These are phyloP conservation scores for Okamejei kenojei DNA, from an alignment of 2,797 vertebrate species.

Conservation along the genomic window DNA sequence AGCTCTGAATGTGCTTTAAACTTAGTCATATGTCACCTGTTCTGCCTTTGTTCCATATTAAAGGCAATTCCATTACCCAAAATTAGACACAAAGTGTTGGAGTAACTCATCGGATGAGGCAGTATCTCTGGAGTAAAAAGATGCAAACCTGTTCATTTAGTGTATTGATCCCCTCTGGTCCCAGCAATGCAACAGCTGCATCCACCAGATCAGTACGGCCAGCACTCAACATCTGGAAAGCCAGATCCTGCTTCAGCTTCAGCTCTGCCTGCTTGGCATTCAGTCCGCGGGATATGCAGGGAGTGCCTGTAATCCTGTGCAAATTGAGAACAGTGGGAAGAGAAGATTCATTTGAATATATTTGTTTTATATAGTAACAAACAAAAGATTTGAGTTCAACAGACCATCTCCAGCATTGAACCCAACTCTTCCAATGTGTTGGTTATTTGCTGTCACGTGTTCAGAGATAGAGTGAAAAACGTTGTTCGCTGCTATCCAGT, in stretches of 20 bases:
- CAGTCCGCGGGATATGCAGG: conserved; percentile 62
- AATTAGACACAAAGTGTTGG: too few species aligned
- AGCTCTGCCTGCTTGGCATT: conserved; percentile 66
- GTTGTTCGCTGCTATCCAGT: too few species aligned
- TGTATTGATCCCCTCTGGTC: conserved; percentile 67
- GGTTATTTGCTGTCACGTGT: too few species aligned
- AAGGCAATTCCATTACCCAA: background rate
- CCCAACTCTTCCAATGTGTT: background rate
- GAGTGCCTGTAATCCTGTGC: conserved; percentile 64
- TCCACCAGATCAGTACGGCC: conserved; percentile 68
- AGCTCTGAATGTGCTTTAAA: background rate
- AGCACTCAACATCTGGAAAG: conserved; percentile 72
- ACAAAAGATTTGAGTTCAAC: background rate
- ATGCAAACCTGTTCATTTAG: conserved; percentile 65
- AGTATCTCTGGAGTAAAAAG: too few species aligned
- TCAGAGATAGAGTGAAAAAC: too few species aligned
- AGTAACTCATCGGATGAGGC: too few species aligned
- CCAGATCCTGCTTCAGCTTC: conserved; percentile 68
- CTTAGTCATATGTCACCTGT: background rate
- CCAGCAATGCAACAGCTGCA: conserved; percentile 66
- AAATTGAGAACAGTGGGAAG: background rate
- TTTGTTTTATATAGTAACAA: too few species aligned
- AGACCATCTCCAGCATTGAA: too few species aligned
- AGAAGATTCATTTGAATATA: background rate
- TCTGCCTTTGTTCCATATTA: background rate